A percentile compares a stretch with the other conserved stretches of the same genome.
Evolutionary conservation across 2,888 invertebrate genomes (phyloP).

Genomic region (Nomada ruficornis): DNA sequence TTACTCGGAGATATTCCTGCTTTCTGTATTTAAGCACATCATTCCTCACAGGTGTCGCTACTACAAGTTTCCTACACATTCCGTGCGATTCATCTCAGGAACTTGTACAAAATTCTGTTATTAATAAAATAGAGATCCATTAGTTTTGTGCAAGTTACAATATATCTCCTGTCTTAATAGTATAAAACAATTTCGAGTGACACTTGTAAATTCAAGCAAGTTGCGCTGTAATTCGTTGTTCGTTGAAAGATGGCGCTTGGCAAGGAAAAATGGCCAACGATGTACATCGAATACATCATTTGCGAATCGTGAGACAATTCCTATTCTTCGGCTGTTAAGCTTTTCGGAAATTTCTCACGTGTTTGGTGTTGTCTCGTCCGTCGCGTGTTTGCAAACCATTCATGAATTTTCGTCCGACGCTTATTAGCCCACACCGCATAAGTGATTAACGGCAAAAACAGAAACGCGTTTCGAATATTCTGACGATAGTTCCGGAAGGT

Average conservation of each 20-base stretch:
- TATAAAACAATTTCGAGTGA: neutral
- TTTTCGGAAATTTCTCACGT: slow-evolving; percentile 19
- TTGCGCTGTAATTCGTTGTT: neutral
- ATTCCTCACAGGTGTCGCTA: slow-evolving; percentile 12
- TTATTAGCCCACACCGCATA: neutral
- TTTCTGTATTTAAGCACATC: neutral
- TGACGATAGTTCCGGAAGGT: slow-evolving; percentile 66
- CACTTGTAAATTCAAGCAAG: neutral
- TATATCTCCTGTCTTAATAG: neutral
- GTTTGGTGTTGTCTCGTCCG: slow-evolving; percentile 1
- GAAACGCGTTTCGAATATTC: slow-evolving; percentile 20
- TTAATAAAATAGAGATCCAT: neutral
- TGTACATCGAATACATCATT: slow-evolving; percentile 35
- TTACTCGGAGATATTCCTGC: neutral
- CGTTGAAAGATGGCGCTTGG: slow-evolving; percentile 16
- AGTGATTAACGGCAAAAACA: neutral
- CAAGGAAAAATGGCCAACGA: slow-evolving; percentile 36
- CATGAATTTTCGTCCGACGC: neutral
- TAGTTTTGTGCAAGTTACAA: neutral
- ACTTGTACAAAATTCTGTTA: neutral
- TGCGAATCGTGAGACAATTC: slow-evolving; percentile 46
- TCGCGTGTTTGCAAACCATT: slow-evolving; percentile 5
- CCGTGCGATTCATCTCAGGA: neutral
- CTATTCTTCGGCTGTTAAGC: slow-evolving; percentile 21
- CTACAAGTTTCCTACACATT: neutral